Percentiles rank a stretch among this genome's conserved stretches.
These are phyloP conservation scores for Oligia fasciuncula DNA, from an alignment of 2,888 invertebrate species.

Conservation along the genomic window DNA sequence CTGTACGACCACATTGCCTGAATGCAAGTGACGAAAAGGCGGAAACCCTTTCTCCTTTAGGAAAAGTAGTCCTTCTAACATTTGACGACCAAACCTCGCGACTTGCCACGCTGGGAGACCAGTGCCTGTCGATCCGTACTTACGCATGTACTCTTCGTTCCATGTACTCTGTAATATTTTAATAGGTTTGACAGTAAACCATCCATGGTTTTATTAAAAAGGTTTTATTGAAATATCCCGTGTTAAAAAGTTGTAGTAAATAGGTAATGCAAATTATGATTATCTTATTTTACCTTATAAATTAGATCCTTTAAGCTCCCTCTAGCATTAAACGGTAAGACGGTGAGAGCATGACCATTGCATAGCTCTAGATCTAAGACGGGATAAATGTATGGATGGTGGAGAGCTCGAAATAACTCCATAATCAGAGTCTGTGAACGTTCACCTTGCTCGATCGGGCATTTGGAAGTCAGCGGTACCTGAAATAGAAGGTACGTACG, in stretches of 20 bases:
- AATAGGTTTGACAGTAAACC: background rate
- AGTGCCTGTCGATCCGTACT: slow-evolving; percentile 92
- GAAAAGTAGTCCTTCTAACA: slow-evolving; percentile 96
- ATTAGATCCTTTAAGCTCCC: slow-evolving; percentile 97
- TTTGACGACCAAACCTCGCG: slow-evolving; percentile 96
- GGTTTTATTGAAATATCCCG: background rate
- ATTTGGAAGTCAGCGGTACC: slow-evolving; percentile 91
- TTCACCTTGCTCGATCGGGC: slow-evolving; percentile 92
- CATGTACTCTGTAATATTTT: slow-evolving; percentile 91
- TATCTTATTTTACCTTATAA: slow-evolving; percentile 91
- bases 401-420: slow-evolving; percentile 95
- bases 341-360: slow-evolving; percentile 92
- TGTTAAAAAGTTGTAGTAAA: background rate
- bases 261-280: background rate
- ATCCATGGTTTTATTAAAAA: background rate
- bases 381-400: slow-evolving; percentile 98
- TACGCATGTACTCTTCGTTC: slow-evolving; percentile 94
- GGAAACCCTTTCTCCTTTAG: slow-evolving; percentile 96
- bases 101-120: slow-evolving; percentile 95
- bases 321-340: slow-evolving; percentile 95
- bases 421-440: slow-evolving; percentile 92
- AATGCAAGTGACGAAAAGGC: slow-evolving; percentile 95
- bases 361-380: slow-evolving; percentile 96
- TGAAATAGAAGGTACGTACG: slow-evolving; percentile 60
- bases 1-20: slow-evolving; percentile 97